phyloP scores from a whole-genome alignment of 2,888 invertebrate species.

The Tetropium fuscum region DNA sequence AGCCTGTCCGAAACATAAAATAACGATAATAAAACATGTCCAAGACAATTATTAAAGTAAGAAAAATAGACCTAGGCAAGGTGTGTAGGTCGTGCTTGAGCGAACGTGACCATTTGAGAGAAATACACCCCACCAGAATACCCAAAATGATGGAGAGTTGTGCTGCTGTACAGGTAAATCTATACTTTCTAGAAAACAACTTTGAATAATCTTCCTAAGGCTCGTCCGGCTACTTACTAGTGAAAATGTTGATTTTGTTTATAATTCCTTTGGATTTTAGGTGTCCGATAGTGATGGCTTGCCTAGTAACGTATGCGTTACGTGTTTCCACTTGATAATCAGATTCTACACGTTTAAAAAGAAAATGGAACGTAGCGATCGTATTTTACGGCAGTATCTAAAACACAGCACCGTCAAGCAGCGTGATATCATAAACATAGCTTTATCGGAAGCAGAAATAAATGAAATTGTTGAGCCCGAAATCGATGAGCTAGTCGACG shows the following conservation, averaged over 20 bases:
- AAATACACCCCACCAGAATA: constrained; percentile 56
- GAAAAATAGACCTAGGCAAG: constrained; percentile 51
- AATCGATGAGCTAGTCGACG: not conserved
- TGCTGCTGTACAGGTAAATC: constrained; percentile 56
- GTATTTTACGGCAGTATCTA: constrained; percentile 55
- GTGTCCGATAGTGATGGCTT: constrained; percentile 61
- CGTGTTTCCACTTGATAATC: constrained; percentile 63
- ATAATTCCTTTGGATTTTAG: constrained; percentile 44
- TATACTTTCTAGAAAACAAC: not conserved
- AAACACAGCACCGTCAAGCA: constrained; percentile 42
- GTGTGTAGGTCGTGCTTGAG: constrained; percentile 59
- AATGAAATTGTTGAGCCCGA: constrained; percentile 35
- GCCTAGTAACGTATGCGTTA: constrained; percentile 62
- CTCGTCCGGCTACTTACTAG: not conserved
- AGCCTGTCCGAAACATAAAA: not conserved
- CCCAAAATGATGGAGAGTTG: constrained; percentile 60
- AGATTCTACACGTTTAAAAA: constrained; percentile 63
- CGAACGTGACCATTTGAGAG: constrained; percentile 55
- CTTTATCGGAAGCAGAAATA: constrained; percentile 56
- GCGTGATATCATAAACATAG: constrained; percentile 55
- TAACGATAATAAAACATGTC: constrained; percentile 23
- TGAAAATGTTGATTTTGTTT: not conserved
- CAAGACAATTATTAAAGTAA: constrained; percentile 35
- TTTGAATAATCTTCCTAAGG: not conserved
- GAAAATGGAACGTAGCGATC: constrained; percentile 62